Evolutionary conservation across 2,888 invertebrate genomes (phyloP).

Genomic region (Erannis defoliaria): DNA sequence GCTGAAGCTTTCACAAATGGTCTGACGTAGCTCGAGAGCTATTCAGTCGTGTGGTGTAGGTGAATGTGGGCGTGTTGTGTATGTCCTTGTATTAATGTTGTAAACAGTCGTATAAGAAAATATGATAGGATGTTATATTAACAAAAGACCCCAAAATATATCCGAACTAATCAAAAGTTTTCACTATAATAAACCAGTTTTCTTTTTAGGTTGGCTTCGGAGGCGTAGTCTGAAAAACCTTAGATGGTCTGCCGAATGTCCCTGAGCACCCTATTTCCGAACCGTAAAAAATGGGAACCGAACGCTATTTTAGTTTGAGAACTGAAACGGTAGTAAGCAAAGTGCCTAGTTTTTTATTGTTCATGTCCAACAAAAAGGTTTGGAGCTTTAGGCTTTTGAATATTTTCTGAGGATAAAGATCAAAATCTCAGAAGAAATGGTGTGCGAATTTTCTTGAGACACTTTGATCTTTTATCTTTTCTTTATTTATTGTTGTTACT

Average conservation of each 20-base stretch:
- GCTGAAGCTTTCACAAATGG: too few species aligned
- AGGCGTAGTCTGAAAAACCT: not conserved
- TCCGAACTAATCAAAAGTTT: too few species aligned
- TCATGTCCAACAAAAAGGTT: slow-evolving; percentile 26
- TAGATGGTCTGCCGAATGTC: not conserved
- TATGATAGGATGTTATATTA: too few species aligned
- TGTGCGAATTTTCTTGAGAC: slow-evolving; percentile 13
- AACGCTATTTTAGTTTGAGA: slow-evolving; percentile 17
- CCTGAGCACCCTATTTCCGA: slow-evolving; percentile 5
- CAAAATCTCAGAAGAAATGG: slow-evolving; percentile 15
- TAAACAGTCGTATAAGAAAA: too few species aligned
- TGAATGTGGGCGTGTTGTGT: too few species aligned
- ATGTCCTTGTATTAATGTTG: too few species aligned
- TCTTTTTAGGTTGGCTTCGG: too few species aligned
- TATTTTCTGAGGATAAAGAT: slow-evolving; percentile 14
- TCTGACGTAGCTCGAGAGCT: too few species aligned
- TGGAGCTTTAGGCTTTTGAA: slow-evolving; percentile 21
- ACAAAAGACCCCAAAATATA: too few species aligned
- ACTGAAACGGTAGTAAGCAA: slow-evolving; percentile 5
- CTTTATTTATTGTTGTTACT: not conserved
- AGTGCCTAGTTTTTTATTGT: slow-evolving; percentile 22
- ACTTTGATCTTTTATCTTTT: slow-evolving; percentile 4
- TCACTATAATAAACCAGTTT: too few species aligned
- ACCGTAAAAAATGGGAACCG: slow-evolving; percentile 16
- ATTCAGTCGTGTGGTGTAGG: too few species aligned